Evolutionary conservation across 92 coral and sea anemone species (phyloP), one percentile per base, ranked within the genome.

Genomic region (Plumapathes pennacea): DNA sequence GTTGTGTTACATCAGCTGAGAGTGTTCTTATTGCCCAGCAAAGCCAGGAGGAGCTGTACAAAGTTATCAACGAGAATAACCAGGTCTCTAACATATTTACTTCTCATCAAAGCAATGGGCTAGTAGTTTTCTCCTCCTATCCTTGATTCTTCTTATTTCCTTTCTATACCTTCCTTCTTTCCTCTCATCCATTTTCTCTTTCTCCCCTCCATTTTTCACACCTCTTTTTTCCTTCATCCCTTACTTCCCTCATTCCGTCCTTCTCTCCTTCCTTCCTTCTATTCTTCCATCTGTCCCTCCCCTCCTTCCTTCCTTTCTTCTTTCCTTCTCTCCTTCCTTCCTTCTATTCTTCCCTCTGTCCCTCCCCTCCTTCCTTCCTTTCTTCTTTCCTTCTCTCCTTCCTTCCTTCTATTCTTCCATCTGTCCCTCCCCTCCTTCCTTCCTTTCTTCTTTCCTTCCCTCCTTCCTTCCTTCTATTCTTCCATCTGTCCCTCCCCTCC

Each of bases 1-100:
- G 98, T 9, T 92, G 98, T 31, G 88, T 92, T 50, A 92, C 98
- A 15, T 89, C 98, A 7, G 98, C 98, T n/a, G 98, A 92, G 53
- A 92, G 98, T 82, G 98, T 92, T 8, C 96, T 92, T 5, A 92
- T 92, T n/a, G 84, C 98, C 0, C 98, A 92, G 34, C 98, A 92
- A 51, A 92, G 98, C 50, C 98, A 92, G 32, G 84, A 78, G 21
- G 98, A 92, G 57, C 77, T 92, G 39, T 92, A 72, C 69, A 92
- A 88, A 72, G 46, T 92, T 10, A 70, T 92, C 40, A n/a, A n/a
- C n/a, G 86, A 85, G 31, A 67, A 77, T 47, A 85, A 85, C 48
- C 17, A 44, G 14, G 39, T n/a, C n/a, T n/a, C n/a, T n/a, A n/a
- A n/a, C n/a, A n/a, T n/a, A n/a, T n/a, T n/a, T n/a, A n/a, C n/a